Percentiles rank a stretch among this genome's conserved stretches.
phyloP scores from a whole-genome alignment of 2,113 vertebrate species.

The Marmota monax region DNA sequence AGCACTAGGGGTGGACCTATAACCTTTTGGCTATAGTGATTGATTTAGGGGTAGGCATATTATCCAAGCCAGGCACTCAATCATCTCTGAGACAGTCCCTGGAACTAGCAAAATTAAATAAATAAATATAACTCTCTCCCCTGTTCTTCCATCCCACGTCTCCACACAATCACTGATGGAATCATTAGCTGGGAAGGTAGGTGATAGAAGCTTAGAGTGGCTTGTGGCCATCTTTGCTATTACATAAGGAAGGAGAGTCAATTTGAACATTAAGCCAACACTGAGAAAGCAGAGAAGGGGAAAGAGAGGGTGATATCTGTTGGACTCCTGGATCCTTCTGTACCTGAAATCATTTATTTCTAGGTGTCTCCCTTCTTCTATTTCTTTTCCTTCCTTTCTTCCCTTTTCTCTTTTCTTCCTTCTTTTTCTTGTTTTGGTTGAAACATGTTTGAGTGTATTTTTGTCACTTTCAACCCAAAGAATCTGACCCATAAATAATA shows the following conservation, averaged over 20 bases:
- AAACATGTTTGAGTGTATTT: slow-evolving; percentile 9
- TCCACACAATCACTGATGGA: background rate
- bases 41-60: background rate
- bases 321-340: background rate
- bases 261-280: background rate
- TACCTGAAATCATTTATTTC: background rate
- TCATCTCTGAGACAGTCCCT: background rate
- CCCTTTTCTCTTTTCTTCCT: background rate
- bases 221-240: background rate
- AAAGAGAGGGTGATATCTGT: background rate
- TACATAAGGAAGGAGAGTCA: background rate
- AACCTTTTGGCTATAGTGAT: background rate
- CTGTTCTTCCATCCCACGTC: background rate
- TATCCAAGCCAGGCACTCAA: background rate
- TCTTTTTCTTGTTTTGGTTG: background rate
- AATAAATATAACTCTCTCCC: background rate
- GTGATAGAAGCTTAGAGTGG: background rate
- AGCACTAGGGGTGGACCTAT: background rate
- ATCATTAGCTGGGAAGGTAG: background rate
- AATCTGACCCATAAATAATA: background rate
- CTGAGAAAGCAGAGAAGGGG: background rate
- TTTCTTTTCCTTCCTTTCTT: background rate
- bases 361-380: background rate
- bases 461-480: background rate
- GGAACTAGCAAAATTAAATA: background rate